Evolutionary conservation across 2,888 invertebrate genomes (phyloP), one percentile per base, ranked within the genome.

Genomic region (Lapara coniferarum): DNA sequence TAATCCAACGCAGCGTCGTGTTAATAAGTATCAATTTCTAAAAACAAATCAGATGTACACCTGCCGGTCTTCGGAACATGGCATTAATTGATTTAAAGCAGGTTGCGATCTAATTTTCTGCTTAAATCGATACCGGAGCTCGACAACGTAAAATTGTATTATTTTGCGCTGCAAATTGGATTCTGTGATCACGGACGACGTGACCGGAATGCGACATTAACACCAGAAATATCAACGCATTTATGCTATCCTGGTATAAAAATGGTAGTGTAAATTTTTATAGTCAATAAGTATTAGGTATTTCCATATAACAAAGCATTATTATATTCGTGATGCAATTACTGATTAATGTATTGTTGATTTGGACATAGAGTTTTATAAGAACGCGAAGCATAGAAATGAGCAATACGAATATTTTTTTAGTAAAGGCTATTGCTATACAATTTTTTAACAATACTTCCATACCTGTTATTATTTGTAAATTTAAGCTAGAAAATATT

Each of bases 101-200:
- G 84, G 87, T 82, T 81, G 83, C 82, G 85, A 88, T 86, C 84
- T 79, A 85, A 86, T 88, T 88, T 85, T 81, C 79, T 75, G 80
- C 75, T 83, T 82, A 84, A 86, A 87, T 85, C 85, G 87, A 89
- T 87, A 88, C 83, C 75, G 70, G 12, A 76, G 79, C 79, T 83
- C 82, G 82, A 77, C 80, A 80, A 83, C 79, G 83, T 82, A 83
- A 85, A 88, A 87, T 87, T 85, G 83, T 85, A 87, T 88, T 88
- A 89, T 88, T 89, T 89, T 87, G 84, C 71, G 81, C 83, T 81
- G 80, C 79, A 86, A 88, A 89, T 89, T 85, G 85, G 77, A 86
- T 89, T 85, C 76, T 75, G 81, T 81, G 86, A 87, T 88, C 87
- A 85, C 80, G 71, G 72, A 69, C 77, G 73, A 87, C 87, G 88